A percentile compares a stretch with the other conserved stretches of the same genome.
Conservation (phyloP, 2,113 vertebrate genomes). For the Microcebus jonahi region DNA sequence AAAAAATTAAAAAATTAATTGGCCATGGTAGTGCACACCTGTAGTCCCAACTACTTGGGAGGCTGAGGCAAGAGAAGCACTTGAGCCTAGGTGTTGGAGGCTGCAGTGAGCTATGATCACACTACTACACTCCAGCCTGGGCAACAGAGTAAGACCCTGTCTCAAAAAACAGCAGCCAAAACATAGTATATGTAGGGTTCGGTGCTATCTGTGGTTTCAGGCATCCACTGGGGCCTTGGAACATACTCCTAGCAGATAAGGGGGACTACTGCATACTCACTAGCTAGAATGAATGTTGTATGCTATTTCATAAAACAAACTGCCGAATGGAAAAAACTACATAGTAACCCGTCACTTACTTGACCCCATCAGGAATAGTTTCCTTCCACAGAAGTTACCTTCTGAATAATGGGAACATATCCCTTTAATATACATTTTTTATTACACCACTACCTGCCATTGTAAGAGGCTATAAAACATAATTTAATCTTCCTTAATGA, state of each 20-base stretch:
- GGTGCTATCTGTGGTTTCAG: neutral
- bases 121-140: no score
- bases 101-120: no score
- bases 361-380: neutral
- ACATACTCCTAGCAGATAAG: neutral
- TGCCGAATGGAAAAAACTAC: neutral
- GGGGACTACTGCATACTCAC: neutral
- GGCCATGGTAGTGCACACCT: no score
- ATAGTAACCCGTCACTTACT: neutral
- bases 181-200: neutral
- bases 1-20: no score
- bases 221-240: neutral
- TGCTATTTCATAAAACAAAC: neutral
- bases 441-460: neutral
- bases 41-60: no score
- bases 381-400: neutral
- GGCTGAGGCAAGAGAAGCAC: no score
- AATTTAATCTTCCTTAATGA: constrained; percentile 5
- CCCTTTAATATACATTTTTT: neutral
- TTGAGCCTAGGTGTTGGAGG: no score
- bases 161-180: no score
- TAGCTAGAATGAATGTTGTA: neutral
- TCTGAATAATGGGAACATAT: neutral
- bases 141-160: no score
- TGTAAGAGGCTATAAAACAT: neutral